Base-by-base conservation (phyloP, 2,888 invertebrate genomes). In the Ectemnius continuus region DNA sequence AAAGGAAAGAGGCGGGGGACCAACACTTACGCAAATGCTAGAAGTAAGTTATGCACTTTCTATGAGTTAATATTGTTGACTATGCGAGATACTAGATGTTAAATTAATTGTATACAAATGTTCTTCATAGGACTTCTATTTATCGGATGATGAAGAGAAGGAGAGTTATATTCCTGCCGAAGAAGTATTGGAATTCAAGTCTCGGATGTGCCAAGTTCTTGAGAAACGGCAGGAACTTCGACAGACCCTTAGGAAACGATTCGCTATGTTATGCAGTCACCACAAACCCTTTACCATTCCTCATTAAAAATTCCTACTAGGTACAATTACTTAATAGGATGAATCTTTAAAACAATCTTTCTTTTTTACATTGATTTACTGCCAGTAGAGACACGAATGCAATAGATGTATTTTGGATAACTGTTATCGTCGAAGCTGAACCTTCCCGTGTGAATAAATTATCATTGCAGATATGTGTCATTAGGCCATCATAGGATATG, bases 131-230 rank as follows among this genome's bases (percentile, higher is more conserved):
- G 95, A 96, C 86, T 94, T 95, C 80, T 95, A 95, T 92, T 94
- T 96, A 82, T 95, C 94, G 80, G 96, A 95, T 88, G 95, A 95
- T 82, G 95, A 94, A 86, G 94, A 93, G 84, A 92, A 92, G 73
- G 90, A 91, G 80, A 94, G 95, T 92, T 94, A 95, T 93, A 97
- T 97, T 92, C 96, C 97, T 81, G 94, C 95, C 85, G 97, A 97
- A 91, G 97, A 97, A 91, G 95, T 98, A 81, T 93, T 94, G 91
- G 96, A 96, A 91, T 97, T 97, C 91, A 95, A 96, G 92, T 95
- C 95, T 82, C 95, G 95, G 88, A 93, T 93, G 89, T 94, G 94
- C 89, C 95, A 95, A 90, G 94, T 96, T 86, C 94, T 94, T 76
- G 95, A 96, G 88, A 94, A 96, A 91, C 94, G 97, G 82, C 94